Evolutionary conservation across 1,140 invertebrate genomes (phyloP).

Genomic region (Pteromalus puparum): DNA sequence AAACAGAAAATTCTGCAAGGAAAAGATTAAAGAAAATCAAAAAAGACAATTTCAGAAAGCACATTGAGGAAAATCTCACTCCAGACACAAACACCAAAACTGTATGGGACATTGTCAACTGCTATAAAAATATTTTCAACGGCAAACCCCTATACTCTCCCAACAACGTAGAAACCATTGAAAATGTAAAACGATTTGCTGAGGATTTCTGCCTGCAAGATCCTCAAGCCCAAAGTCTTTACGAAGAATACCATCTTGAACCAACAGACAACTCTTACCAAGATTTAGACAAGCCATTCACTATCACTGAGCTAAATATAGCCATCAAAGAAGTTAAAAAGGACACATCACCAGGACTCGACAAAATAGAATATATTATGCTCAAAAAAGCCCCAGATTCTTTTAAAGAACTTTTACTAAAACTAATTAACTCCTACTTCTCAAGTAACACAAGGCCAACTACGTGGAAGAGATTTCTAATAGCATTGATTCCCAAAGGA

Average conservation of each 20-base stretch:
- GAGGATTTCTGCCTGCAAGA: not conserved
- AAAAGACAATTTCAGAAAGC: not conserved
- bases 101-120: not conserved
- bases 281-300: not conserved
- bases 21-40: constrained; percentile 15
- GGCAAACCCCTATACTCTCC: not conserved
- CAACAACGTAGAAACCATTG: not conserved
- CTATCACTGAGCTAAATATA: not conserved
- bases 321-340: not conserved
- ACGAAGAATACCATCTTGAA: not conserved
- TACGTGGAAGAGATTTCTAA: too few relatives aligned
- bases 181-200: not conserved
- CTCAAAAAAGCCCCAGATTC: too few relatives aligned
- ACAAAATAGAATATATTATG: constrained; percentile 14
- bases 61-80: not conserved
- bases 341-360: not conserved
- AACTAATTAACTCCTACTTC: too few relatives aligned
- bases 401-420: too few relatives aligned
- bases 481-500: too few relatives aligned
- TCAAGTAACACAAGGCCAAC: too few relatives aligned
- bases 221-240: not conserved
- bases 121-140: not conserved
- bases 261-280: not conserved
- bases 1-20: not conserved
- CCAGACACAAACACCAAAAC: not conserved